phyloP scores from a whole-genome alignment of 1,140 invertebrate genomes.

The Aphis craccivora region DNA sequence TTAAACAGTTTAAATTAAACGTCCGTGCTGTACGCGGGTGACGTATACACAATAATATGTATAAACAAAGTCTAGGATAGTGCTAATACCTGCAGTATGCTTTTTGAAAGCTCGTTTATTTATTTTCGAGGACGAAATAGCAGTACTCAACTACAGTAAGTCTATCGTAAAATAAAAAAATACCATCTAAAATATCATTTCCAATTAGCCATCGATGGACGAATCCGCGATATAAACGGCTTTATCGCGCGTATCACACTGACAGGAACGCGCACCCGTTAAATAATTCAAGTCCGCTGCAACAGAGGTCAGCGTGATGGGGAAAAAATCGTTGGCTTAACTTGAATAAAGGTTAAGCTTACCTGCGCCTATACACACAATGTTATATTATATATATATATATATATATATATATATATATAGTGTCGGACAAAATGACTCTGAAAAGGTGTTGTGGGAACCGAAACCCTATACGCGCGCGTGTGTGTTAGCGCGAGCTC shows the following conservation, averaged over 20 bases:
- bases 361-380: not conserved
- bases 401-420: slow-evolving; percentile 13
- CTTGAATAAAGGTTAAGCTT: not conserved
- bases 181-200: not conserved
- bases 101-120: too few relatives aligned
- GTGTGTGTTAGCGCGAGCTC: not conserved
- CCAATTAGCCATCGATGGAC: not conserved
- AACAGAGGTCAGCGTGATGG: not conserved
- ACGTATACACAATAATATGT: too few relatives aligned
- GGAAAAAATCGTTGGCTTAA: not conserved
- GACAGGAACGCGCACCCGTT: not conserved
- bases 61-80: too few relatives aligned
- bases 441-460: slow-evolving; percentile 16
- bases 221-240: not conserved
- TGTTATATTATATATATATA: not conserved
- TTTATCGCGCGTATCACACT: not conserved
- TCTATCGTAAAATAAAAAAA: not conserved
- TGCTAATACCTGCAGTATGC: too few relatives aligned
- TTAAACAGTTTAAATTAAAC: too few relatives aligned
- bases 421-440: not conserved
- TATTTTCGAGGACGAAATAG: too few relatives aligned
- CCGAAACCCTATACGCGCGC: not conserved
- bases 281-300: slow-evolving; percentile 31
- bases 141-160: too few relatives aligned
- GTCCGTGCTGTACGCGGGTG: too few relatives aligned